These are phyloP conservation scores for Acheta domesticus DNA, from an alignment of 2,888 invertebrate genomes.

Conservation along the genomic window DNA sequence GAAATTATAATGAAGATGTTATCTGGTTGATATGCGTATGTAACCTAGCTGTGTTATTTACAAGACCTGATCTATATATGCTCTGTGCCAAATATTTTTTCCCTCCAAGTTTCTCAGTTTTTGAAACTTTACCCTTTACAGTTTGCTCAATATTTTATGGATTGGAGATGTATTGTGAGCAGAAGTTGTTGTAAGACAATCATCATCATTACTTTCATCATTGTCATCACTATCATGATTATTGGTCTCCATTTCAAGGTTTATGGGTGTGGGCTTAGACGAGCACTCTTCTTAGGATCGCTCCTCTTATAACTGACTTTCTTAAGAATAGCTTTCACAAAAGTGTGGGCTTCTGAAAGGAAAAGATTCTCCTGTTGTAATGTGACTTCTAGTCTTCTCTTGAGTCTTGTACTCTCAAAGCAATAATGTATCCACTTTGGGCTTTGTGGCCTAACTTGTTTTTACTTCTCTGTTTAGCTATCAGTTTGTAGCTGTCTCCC, in stretches of 20 bases:
- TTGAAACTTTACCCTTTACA: slow-evolving; percentile 18
- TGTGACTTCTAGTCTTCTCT: slow-evolving; percentile 18
- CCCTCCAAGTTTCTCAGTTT: slow-evolving; percentile 11
- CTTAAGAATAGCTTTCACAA: not conserved
- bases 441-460: slow-evolving; percentile 7
- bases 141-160: slow-evolving; percentile 18
- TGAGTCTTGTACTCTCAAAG: slow-evolving; percentile 3
- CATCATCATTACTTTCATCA: not conserved
- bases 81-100: not conserved
- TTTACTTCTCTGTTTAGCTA: slow-evolving; percentile 11
- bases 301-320: slow-evolving; percentile 2
- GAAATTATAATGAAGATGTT: slow-evolving; percentile 18
- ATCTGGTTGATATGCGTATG: not conserved
- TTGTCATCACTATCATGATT: not conserved
- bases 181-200: slow-evolving; percentile 18
- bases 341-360: not conserved
- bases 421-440: slow-evolving; percentile 9
- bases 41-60: slow-evolving; percentile 18
- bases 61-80: slow-evolving; percentile 18
- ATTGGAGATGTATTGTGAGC: slow-evolving; percentile 2
- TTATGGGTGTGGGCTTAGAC: slow-evolving; percentile 2
- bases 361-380: not conserved
- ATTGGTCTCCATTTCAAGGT: slow-evolving; percentile 3
- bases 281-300: slow-evolving; percentile 5
- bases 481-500: not conserved